Evolutionary conservation across 2,888 invertebrate species (phyloP).

Genomic region (Mimachlamys varia): DNA sequence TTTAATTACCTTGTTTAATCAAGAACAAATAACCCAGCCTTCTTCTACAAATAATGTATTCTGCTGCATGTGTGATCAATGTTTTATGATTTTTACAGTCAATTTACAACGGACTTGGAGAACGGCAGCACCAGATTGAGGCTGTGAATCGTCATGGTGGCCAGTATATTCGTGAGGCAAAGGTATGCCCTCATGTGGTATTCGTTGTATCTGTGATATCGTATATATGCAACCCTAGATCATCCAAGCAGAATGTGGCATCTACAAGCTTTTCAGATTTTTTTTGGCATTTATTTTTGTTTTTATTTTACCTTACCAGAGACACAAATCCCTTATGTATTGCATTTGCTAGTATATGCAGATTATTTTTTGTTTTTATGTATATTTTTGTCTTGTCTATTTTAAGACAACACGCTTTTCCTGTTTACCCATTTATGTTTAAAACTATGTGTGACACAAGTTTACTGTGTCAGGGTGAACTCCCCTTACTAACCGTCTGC

Average conservation of each 20-base stretch:
- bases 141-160: conserved; percentile 97
- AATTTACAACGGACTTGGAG: conserved; percentile 95
- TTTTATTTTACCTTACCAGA: neutral
- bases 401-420: conserved; percentile 3
- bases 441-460: conserved; percentile 33
- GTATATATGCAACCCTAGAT: conserved; percentile 18
- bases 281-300: conserved; percentile 16
- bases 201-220: neutral
- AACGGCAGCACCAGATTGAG: conserved; percentile 96
- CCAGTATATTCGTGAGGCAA: conserved; percentile 97
- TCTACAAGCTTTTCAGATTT: neutral
- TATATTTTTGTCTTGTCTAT: conserved; percentile 14
- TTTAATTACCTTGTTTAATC: too few species aligned
- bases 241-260: conserved; percentile 26
- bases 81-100: conserved; percentile 85
- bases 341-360: conserved; percentile 27
- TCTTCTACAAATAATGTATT: neutral
- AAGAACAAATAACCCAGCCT: too few species aligned
- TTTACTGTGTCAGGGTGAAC: neutral
- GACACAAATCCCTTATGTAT: conserved; percentile 13
- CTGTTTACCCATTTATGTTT: conserved; percentile 4
- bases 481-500: conserved; percentile 31
- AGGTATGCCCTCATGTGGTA: conserved; percentile 85
- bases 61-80: neutral
- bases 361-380: conserved; percentile 32